These are phyloP conservation scores for Nomada ruficornis DNA, from an alignment of 2,888 invertebrate species.

Conservation along the genomic window DNA sequence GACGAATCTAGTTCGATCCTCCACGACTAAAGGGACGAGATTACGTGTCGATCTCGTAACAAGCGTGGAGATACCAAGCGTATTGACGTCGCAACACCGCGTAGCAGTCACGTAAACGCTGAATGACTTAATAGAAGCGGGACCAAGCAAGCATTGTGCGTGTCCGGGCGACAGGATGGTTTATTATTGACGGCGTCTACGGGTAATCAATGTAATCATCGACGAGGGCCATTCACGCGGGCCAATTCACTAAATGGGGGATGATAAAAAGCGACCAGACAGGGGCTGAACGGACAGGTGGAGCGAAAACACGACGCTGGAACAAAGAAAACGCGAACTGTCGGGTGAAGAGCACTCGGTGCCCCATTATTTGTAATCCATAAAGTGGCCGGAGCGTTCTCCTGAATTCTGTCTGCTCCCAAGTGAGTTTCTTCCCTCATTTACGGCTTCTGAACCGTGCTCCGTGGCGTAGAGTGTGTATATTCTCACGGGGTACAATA, in stretches of 20 bases:
- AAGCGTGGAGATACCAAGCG: constrained; percentile 13
- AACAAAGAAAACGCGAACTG: constrained; percentile 40
- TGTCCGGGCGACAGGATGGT: background rate
- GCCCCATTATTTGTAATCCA: constrained; percentile 39
- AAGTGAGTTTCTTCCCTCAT: background rate
- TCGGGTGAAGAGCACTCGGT: constrained; percentile 33
- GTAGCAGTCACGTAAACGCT: constrained; percentile 42
- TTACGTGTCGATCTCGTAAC: constrained; percentile 28
- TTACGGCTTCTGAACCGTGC: background rate
- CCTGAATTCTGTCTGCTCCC: background rate
- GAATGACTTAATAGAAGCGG: constrained; percentile 31
- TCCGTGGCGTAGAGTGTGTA: background rate
- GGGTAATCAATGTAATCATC: constrained; percentile 40
- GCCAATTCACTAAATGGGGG: constrained; percentile 3
- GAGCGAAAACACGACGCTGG: constrained; percentile 19
- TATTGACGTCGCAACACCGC: constrained; percentile 31
- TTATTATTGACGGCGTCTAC: background rate
- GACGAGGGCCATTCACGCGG: constrained; percentile 13
- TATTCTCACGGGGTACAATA: constrained; percentile 1
- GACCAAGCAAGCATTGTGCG: constrained; percentile 9
- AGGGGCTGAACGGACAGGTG: background rate
- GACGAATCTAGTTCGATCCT: constrained; percentile 19
- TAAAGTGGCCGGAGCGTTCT: constrained; percentile 24
- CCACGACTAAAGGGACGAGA: constrained; percentile 18
- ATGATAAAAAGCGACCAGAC: background rate